A percentile compares a stretch with the other conserved stretches of the same genome.
These are phyloP conservation scores for Hemichromis elongatus DNA, from an alignment of 2,113 vertebrate genomes.

Conservation along the genomic window DNA sequence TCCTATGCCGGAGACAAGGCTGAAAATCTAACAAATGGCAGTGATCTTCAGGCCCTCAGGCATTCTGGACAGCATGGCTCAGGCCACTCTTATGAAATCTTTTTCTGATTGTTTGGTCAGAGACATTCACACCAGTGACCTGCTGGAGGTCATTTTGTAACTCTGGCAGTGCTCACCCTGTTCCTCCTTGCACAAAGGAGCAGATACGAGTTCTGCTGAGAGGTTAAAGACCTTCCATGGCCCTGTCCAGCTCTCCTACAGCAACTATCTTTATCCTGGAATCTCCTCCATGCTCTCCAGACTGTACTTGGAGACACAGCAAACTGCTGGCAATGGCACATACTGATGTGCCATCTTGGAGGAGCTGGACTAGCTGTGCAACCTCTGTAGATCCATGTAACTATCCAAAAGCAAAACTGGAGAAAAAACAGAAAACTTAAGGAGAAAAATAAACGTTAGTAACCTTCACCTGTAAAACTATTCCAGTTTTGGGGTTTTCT, in stretches of 20 bases:
- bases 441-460: not conserved
- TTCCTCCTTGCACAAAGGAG: not conserved
- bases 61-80: not conserved
- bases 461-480: not conserved
- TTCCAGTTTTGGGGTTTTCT: not conserved
- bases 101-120: not conserved
- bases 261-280: not conserved
- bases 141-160: not conserved
- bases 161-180: accelerated
- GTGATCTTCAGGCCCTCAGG: not conserved
- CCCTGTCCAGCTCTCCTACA: not conserved
- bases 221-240: not conserved
- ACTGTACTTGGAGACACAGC: not conserved
- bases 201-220: not conserved
- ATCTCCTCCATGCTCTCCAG: not conserved
- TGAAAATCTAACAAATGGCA: not conserved
- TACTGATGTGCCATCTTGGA: not conserved
- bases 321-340: not conserved
- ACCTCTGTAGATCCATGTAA: not conserved
- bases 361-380: not conserved
- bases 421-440: not conserved
- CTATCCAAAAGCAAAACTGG: not conserved
- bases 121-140: not conserved
- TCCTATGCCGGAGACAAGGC: not conserved
- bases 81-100: not conserved